Base-by-base conservation (phyloP, 2,113 vertebrate genomes). In the Capreolus pygargus region DNA sequence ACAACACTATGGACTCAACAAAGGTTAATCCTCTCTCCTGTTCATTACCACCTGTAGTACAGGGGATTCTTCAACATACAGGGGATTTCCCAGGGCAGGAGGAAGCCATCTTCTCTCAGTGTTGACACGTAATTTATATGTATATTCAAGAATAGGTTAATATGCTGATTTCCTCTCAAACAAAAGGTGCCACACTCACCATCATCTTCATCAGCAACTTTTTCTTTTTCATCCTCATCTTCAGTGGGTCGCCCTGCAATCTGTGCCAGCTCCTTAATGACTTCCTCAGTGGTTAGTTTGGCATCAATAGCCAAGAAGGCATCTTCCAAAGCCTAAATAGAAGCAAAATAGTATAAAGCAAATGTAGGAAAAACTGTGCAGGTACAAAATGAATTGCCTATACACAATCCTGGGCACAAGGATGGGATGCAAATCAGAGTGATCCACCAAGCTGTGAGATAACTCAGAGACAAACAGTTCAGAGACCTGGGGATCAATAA, bases 131-230 rank as follows among this genome's bases (percentile, higher is more conserved):
- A 89, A 90, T 81, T 47, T 6, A 70, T 55, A 43, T 25, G 67
- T 12, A 39, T 58, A 52, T 33, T 95, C 74, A 91, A 84, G 33
- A 81, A 82, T 1, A 89, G 52, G 52, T 57, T 36, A 54, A 82
- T 93, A 55, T 70, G 50, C 13, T 57, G 6, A 74, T 81, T 90
- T 94, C 76, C 25, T 85, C 36, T 97, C 47, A 91, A 96, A 95
- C n/a, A 95, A 10, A 19, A 58, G 55, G 89, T 54, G 30, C 52
- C 33, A 94, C 33, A 98, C 99, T 99, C 94, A 99, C 99, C 99
- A 97, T 99, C 99, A 89, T 99, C 99, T 98, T 99, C 99, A 98
- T 99, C 99, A 97, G 99, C 99, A 97, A 99, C 99, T 92, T 99
- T 99, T 97, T 99, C 99, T 95, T 99, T 98, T 39, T 99, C 99